Evolutionary conservation across 2,888 invertebrate genomes (phyloP), one percentile per base, ranked within the genome.

Genomic region (Hanleya hanleyi): DNA sequence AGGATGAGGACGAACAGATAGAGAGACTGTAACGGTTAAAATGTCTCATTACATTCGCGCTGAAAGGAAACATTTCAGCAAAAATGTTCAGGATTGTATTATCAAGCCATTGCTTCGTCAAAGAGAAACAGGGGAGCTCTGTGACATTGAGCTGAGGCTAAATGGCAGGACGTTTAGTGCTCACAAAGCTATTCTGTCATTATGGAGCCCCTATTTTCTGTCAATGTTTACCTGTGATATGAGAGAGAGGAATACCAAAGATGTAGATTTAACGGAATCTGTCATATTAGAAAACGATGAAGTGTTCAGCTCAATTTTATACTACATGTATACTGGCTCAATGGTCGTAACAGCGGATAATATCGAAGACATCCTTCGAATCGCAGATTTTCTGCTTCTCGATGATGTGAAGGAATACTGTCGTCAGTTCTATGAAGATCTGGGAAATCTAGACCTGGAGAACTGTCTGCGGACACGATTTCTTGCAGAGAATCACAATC

Each of bases 191-290:
- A 85, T 89, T 38, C 76, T 89, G 51, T 86, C 87, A 4, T 76
- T 87, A 51, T 86, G 86, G 84, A 89, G 89, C 71, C 88, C 88
- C 1, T 89, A 89, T 73, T 89, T 89, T 74, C 78, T 85, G 29
- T 88, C 89, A 6, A 89, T 89, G 89, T 89, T 89, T 74, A 88
- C 87, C 0, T 87, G 87, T 71, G 84, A 85, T 49, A 89, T 89
- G 89, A 84, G 81, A 76, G 89, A 89, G 73, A 83, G 80, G 69
- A 77, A 74, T 7, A 84, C 84, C 12, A 78, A 74, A 35, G 85
- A 84, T 29, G 81, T 89, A 5, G 87, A 89, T 78, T 78, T 89
- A 29, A 83, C 87, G 4, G 85, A 86, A 49, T 89, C 89, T 0
- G 75, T 89, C 7, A 67, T 81, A 36, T 73, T 89, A 35, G 86